These are phyloP conservation scores for Ophioninae sp. DNA, from an alignment of 2,888 invertebrate genomes.

Conservation along the genomic window DNA sequence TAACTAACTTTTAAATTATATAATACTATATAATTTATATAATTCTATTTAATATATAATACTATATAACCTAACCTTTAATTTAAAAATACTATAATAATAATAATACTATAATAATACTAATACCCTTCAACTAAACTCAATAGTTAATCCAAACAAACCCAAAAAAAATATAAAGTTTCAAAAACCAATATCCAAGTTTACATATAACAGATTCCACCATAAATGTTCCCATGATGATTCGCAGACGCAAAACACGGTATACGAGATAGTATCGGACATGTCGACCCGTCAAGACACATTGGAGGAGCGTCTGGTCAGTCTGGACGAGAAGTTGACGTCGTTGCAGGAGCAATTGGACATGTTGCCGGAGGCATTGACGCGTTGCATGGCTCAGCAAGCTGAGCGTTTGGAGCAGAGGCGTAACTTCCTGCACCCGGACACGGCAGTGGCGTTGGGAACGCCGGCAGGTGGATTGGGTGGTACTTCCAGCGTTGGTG, in stretches of 20 bases:
- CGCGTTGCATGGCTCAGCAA: constrained; percentile 89
- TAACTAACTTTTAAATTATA: too few species aligned
- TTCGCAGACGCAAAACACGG: constrained; percentile 97
- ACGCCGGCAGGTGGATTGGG: constrained; percentile 81
- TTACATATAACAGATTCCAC: too few species aligned
- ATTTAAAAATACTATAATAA: too few species aligned
- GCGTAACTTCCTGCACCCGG: constrained; percentile 93
- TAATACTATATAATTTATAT: too few species aligned
- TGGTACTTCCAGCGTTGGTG: constrained; percentile 78
- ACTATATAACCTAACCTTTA: too few species aligned
- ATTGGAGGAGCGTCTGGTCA: constrained; percentile 95
- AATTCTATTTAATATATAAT: too few species aligned
- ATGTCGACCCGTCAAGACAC: constrained; percentile 97
- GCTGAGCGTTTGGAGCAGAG: constrained; percentile 90
- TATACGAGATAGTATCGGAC: constrained; percentile 98
- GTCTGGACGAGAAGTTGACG: constrained; percentile 95
- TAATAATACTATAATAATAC: too few species aligned
- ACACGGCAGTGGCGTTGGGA: constrained; percentile 86
- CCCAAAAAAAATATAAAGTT: too few species aligned
- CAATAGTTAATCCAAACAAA: too few species aligned
- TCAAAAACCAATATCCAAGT: too few species aligned
- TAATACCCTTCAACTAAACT: too few species aligned
- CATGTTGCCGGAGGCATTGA: constrained; percentile 91
- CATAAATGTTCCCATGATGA: too few species aligned
- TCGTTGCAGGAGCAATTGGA: constrained; percentile 94